phyloP scores from a whole-genome alignment of 1,140 invertebrate genomes.

The Trichomalopsis sarcophagae region DNA sequence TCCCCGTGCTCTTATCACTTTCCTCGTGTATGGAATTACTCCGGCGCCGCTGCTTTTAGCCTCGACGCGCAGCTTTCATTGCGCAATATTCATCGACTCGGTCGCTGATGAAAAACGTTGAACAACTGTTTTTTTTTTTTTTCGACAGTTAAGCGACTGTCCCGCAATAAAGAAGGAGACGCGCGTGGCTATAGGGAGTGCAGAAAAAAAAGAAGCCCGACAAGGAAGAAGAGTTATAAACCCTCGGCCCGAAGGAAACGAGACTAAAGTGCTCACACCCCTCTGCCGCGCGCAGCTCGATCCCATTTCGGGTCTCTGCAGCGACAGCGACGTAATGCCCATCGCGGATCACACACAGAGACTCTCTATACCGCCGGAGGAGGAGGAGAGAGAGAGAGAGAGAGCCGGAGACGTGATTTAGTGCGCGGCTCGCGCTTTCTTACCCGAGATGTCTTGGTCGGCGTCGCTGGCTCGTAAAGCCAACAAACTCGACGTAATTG shows the following conservation, averaged over 20 bases:
- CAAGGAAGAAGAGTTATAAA: constrained; percentile 22
- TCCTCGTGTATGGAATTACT: constrained; percentile 20
- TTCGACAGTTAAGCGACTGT: neutral
- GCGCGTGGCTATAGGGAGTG: neutral
- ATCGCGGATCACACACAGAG: constrained; percentile 27
- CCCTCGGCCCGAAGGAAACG: neutral
- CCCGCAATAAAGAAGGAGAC: neutral
- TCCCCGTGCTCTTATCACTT: constrained; percentile 11
- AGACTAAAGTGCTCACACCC: constrained; percentile 22
- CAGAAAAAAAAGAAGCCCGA: neutral
- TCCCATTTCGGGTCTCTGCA: constrained; percentile 35
- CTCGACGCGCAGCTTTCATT: constrained; percentile 18
- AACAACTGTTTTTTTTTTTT: neutral
- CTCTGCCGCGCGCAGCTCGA: constrained; percentile 12
- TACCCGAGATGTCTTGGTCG: constrained; percentile 47
- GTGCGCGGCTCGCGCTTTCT: constrained; percentile 54
- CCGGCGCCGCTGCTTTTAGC: neutral
- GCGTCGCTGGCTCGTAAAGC: constrained; percentile 59
- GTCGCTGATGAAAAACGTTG: neutral
- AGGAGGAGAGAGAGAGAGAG: constrained; percentile 45
- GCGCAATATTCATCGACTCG: constrained; percentile 15
- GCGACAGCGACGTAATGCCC: constrained; percentile 34
- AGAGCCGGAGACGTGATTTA: constrained; percentile 61
- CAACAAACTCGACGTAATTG: constrained; percentile 65
- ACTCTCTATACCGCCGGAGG: neutral